Evolutionary conservation across 1,140 invertebrate genomes (phyloP).

Genomic region (Oncopodura yosiiana): DNA sequence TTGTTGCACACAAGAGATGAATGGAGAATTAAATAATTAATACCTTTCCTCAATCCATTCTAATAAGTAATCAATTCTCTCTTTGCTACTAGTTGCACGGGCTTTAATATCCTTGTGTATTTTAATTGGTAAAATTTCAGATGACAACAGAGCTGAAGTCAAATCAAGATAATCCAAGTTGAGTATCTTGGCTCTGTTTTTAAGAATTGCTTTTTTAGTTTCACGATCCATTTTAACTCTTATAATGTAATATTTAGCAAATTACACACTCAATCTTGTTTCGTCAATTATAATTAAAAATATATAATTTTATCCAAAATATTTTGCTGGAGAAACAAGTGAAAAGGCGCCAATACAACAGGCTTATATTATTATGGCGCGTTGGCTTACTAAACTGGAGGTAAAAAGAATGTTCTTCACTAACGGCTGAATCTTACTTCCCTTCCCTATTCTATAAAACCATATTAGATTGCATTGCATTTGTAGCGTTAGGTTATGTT

Average conservation of each 20-base stretch:
- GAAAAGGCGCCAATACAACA: conserved; percentile 14
- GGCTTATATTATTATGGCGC: conserved; percentile 16
- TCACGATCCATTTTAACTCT: conserved; percentile 9
- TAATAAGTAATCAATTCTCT: conserved; percentile 13
- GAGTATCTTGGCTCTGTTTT: conserved; percentile 19
- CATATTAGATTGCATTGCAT: too few relatives aligned
- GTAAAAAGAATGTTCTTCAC: too few relatives aligned
- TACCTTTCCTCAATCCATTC: conserved; percentile 23
- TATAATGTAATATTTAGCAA: background rate
- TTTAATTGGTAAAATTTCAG: conserved; percentile 13
- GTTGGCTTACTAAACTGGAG: too few relatives aligned
- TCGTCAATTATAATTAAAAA: too few relatives aligned
- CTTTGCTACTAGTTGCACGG: background rate
- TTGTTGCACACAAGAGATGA: too few relatives aligned
- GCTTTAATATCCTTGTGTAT: conserved; percentile 26
- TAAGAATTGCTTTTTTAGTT: conserved; percentile 14
- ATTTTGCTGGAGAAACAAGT: conserved; percentile 4
- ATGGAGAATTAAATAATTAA: background rate
- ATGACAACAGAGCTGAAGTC: conserved; percentile 9
- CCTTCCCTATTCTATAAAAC: too few relatives aligned
- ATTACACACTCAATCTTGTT: too few relatives aligned
- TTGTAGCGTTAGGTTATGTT: too few relatives aligned
- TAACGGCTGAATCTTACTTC: too few relatives aligned
- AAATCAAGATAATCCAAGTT: conserved; percentile 22
- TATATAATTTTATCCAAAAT: background rate